phyloP scores from a whole-genome alignment of 2,888 invertebrate species.

The Ametastegia equiseti region DNA sequence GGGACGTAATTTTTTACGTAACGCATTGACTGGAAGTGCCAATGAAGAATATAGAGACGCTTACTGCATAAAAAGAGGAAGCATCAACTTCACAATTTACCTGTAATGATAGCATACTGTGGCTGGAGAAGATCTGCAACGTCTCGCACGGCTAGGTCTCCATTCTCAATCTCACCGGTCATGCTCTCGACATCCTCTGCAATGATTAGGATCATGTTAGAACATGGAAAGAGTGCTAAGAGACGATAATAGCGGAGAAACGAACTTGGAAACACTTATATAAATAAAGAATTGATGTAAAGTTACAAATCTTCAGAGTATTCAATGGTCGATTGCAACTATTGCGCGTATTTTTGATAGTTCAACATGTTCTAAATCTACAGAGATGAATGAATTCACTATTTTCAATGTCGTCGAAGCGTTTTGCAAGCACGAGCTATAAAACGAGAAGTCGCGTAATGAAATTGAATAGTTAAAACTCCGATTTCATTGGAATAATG shows the following conservation, averaged over 20 bases:
- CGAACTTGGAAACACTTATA: slow-evolving; percentile 13
- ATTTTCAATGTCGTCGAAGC: no score
- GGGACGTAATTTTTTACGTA: no score
- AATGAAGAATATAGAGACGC: no score
- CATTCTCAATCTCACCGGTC: slow-evolving; percentile 79
- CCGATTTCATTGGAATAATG: neutral
- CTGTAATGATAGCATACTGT: slow-evolving; percentile 93
- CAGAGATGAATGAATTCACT: no score
- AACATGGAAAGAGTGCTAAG: slow-evolving; percentile 56
- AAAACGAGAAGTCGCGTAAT: neutral
- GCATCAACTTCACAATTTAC: slow-evolving; percentile 67
- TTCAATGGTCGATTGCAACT: no score
- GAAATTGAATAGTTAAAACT: neutral
- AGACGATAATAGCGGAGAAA: slow-evolving; percentile 63
- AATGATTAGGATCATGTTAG: slow-evolving; percentile 63
- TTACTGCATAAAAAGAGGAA: neutral
- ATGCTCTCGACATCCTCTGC: slow-evolving; percentile 76
- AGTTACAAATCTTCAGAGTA: no score
- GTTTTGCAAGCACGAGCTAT: no score
- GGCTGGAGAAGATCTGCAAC: slow-evolving; percentile 92
- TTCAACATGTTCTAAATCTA: no score
- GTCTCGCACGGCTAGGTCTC: slow-evolving; percentile 84
- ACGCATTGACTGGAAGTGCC: no score
- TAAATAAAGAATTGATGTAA: neutral
- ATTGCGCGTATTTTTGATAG: no score